These are phyloP conservation scores for Penaeus japonicus DNA, from an alignment of 1,140 invertebrate species.

Conservation along the genomic window DNA sequence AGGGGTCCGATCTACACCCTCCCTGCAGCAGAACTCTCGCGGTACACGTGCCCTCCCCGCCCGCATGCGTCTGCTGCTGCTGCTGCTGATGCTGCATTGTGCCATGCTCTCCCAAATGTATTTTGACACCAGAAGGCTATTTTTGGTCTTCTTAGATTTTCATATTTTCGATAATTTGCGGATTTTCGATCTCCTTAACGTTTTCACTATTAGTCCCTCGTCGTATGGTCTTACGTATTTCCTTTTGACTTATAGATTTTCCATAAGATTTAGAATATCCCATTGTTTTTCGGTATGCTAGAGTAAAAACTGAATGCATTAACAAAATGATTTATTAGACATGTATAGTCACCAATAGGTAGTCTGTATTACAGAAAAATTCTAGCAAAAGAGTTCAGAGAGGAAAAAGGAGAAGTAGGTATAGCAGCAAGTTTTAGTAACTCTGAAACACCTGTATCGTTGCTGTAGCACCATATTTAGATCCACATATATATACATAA, in stretches of 20 bases:
- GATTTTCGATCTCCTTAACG: constrained; percentile 42
- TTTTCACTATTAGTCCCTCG: constrained; percentile 21
- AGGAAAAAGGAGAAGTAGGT: constrained; percentile 22
- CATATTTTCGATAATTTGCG: constrained; percentile 39
- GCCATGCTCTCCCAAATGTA: constrained; percentile 24
- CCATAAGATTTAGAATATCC: constrained; percentile 13
- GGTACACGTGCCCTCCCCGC: constrained; percentile 35
- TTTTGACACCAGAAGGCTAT: constrained; percentile 41
- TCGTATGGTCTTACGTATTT: background rate
- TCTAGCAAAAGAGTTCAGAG: constrained; percentile 4
- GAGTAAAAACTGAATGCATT: constrained; percentile 30
- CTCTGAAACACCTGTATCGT: background rate
- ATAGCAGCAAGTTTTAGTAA: constrained; percentile 36
- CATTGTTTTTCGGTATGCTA: constrained; percentile 24
- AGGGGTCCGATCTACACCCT: constrained; percentile 37
- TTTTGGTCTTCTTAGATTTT: constrained; percentile 47
- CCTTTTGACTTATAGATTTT: constrained; percentile 36
- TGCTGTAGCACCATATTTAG: constrained; percentile 18
- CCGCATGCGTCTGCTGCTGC: constrained; percentile 46
- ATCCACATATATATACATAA: background rate
- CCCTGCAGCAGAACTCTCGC: constrained; percentile 39
- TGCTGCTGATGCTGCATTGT: constrained; percentile 43
- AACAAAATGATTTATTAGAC: constrained; percentile 17
- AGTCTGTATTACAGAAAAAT: constrained; percentile 21
- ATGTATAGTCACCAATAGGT: constrained; percentile 10